phyloP scores from a whole-genome alignment of 2,888 invertebrate genomes.

The Parnassius glacialis region DNA sequence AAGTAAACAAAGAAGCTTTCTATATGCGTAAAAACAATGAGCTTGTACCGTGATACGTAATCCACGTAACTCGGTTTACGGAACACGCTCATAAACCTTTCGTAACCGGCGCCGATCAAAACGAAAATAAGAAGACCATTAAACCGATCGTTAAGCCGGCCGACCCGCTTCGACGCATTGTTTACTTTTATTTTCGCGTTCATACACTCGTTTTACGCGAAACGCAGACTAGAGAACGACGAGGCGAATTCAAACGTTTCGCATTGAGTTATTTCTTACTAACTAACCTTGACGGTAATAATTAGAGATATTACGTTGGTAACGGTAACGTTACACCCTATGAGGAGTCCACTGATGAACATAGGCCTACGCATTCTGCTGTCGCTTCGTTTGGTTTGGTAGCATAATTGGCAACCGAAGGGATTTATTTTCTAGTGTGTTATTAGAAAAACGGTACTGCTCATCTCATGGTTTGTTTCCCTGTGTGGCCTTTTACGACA shows the following conservation, averaged over 20 bases:
- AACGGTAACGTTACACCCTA: too few species aligned
- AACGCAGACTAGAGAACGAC: conserved; percentile 17
- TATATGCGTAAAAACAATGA: conserved; percentile 1
- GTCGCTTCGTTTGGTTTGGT: too few species aligned
- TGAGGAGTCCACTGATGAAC: too few species aligned
- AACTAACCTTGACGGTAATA: conserved; percentile 10
- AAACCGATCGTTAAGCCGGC: conserved; percentile 50
- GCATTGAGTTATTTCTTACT: conserved; percentile 16
- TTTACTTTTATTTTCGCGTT: conserved; percentile 43
- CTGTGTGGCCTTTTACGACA: too few species aligned
- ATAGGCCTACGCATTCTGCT: too few species aligned
- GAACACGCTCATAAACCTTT: conserved; percentile 46
- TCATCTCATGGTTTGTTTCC: too few species aligned
- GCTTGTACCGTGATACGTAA: conserved; percentile 30
- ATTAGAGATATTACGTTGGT: neutral
- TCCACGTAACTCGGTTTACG: conserved; percentile 52
- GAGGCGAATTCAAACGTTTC: conserved; percentile 16
- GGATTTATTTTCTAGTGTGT: too few species aligned
- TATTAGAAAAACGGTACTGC: too few species aligned
- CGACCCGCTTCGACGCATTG: conserved; percentile 50
- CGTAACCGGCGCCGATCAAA: conserved; percentile 43
- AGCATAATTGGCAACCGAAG: too few species aligned
- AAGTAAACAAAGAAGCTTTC: neutral
- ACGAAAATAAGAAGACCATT: conserved; percentile 42
- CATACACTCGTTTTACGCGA: conserved; percentile 32